Conservation (phyloP, 2,797 vertebrate species). For the Tapera naevia region DNA sequence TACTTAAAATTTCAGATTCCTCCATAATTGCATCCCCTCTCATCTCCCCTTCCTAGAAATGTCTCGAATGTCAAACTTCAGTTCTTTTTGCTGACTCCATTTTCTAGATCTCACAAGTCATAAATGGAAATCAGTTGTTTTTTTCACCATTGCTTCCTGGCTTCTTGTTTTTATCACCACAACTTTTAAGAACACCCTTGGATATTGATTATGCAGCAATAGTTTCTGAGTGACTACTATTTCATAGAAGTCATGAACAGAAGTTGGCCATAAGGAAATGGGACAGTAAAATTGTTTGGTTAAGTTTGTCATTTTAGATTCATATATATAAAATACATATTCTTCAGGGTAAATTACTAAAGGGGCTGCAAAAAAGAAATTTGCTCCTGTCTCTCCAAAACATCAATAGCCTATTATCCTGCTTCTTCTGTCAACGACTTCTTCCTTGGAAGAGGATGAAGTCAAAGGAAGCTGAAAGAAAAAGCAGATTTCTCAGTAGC, state of each 20-base stretch:
- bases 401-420: neutral
- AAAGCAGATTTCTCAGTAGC: neutral
- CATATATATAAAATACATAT: neutral
- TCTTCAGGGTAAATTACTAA: neutral
- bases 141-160: neutral
- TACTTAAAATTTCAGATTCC: neutral
- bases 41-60: neutral
- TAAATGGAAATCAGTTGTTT: neutral
- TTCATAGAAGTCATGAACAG: neutral
- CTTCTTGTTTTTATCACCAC: neutral
- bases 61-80: neutral
- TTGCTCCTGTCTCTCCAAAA: neutral
- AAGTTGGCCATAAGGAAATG: neutral
- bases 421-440: neutral
- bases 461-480: constrained; percentile 2
- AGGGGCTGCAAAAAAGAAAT: neutral
- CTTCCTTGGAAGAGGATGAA: neutral
- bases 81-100: neutral
- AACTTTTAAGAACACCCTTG: neutral
- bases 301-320: neutral
- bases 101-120: neutral
- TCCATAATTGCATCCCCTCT: neutral
- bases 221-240: neutral
- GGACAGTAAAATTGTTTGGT: neutral
- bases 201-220: neutral